Percentiles rank a stretch among this genome's conserved stretches.
phyloP scores from a whole-genome alignment of 2,113 vertebrate species.

The Xerus inauris region DNA sequence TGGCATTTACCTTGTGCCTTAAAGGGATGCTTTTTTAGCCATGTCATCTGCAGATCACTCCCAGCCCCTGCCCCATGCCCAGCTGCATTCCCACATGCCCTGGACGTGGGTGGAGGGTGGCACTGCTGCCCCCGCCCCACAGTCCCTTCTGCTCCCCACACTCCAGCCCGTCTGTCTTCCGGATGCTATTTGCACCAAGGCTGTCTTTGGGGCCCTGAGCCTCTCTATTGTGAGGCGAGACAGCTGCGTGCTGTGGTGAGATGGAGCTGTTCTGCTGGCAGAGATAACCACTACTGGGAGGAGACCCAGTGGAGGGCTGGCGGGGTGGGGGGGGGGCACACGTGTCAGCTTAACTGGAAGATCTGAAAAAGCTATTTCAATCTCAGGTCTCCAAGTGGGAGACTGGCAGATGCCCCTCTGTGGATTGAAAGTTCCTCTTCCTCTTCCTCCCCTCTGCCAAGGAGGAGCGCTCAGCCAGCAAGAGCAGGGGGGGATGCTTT shows the following conservation, averaged over 20 bases:
- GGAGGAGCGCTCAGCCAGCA: background rate
- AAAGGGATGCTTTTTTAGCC: constrained; percentile 60
- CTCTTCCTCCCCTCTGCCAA: constrained; percentile 35
- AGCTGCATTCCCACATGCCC: fast-evolving
- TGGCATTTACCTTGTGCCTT: constrained; percentile 58
- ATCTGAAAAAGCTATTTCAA: constrained; percentile 54
- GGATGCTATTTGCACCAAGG: background rate
- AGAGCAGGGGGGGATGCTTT: background rate
- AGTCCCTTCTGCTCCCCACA: fast-evolving
- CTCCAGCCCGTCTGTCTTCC: background rate
- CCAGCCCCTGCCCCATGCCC: background rate
- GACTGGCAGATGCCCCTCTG: constrained; percentile 58
- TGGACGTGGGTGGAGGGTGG: background rate
- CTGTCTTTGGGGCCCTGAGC: background rate
- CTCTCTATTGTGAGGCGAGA: constrained; percentile 3
- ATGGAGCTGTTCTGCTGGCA: constrained; percentile 29
- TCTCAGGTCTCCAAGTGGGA: background rate
- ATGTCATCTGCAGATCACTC: constrained; percentile 50
- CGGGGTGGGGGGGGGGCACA: too few species aligned
- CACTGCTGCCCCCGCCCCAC: background rate
- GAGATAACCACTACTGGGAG: constrained; percentile 9
- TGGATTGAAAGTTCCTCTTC: background rate
- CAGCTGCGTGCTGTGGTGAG: constrained; percentile 13
- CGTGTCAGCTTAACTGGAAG: constrained; percentile 34
- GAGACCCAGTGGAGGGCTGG: background rate